Evolutionary conservation across 1,140 invertebrate species (phyloP), one percentile per base, ranked within the genome.

Genomic region (Cryptotermes secundus): DNA sequence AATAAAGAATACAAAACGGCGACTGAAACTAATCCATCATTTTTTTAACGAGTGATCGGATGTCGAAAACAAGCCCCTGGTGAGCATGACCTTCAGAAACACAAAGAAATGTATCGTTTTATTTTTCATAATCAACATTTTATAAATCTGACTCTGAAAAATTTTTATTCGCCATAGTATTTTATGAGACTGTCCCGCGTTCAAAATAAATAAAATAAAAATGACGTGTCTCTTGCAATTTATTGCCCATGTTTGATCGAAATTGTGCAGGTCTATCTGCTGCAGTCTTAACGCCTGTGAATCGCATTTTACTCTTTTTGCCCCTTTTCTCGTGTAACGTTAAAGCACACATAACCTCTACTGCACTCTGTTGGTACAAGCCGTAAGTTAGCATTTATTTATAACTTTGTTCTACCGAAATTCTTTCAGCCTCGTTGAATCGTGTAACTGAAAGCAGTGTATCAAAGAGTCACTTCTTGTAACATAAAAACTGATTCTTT

Each of bases 361-460:
- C n/a, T n/a, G 53, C 26, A 59, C 53, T 59, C 53, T 72, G 59
- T 0, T 26, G 4, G 59, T 72, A 72, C 59, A 72, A 7, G 59
- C 59, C 6, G 14, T 72, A 72, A 72, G 26, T 72, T 72, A 72
- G 26, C 59, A n/a, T 72, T 72, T 72, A 72, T 72, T 72, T 72
- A 72, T 72, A 14, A 26, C 59, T 72, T 72, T 72, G 59, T 72
- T 72, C 59, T n/a, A 72, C 9, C 59, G 59, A 72, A 72, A 72
- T 72, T 72, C n/a, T 72, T 72, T 72, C n/a, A 31, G 9, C 7
- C n/a, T 72, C 9, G n/a, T 26, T 7, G 26, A 31, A 72, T 72
- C 59, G 59, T 72, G 59, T 72, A 72, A 72, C 59, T 72, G 7
- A 72, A 72, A 72, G 59, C 26, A 72, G 59, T 72, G 26, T 72